Base-by-base conservation (phyloP, 2,113 vertebrate species). In the Porphyrio hochstetteri region DNA sequence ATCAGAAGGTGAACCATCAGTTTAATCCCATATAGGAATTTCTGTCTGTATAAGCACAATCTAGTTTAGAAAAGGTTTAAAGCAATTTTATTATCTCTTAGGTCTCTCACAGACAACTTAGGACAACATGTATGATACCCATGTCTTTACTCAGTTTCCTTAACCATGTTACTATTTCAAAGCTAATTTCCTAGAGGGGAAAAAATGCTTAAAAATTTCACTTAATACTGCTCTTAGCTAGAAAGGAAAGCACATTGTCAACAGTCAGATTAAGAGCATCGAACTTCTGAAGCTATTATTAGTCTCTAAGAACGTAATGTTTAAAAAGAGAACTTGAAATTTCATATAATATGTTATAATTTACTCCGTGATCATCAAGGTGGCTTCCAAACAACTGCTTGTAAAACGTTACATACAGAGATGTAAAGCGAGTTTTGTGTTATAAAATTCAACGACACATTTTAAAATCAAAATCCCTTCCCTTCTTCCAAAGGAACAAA, bases 401-500 rank as follows among this genome's bases (percentile, higher is more conserved):
- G 2, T 46, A 50, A 95, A 91, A 85, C 23, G 50, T 52, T 75
- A 40, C 17, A 36, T 33, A 56, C 38, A 69, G 67, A 88, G 93
- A 80, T 8, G 8, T 65, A 86, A 90, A 92, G 52, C 1, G 3
- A 67, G 25, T 36, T 69, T 20, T 48, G 28, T 31, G 20, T 63
- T 85, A 82, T 28, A 92, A 90, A 94, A 72, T 18, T 90, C 74
- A 95, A 90, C 29, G 28, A 71, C 57, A 9, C 44, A 60, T 61
- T 95, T 90, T 52, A 74, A 93, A 93, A 94, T n/a, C 67, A 63
- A 89, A 94, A 76, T 40, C 40, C 33, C 18, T 77, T 55, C 57
- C 19, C 31, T 87, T 48, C 28, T 19, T 95, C 31, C 64, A 90
- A 78, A 40, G 36, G 59, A 93, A 92, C 55, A 93, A 82, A 70